Evolutionary conservation across 2,113 vertebrate species (phyloP).

Genomic region (Anseranas semipalmata): DNA sequence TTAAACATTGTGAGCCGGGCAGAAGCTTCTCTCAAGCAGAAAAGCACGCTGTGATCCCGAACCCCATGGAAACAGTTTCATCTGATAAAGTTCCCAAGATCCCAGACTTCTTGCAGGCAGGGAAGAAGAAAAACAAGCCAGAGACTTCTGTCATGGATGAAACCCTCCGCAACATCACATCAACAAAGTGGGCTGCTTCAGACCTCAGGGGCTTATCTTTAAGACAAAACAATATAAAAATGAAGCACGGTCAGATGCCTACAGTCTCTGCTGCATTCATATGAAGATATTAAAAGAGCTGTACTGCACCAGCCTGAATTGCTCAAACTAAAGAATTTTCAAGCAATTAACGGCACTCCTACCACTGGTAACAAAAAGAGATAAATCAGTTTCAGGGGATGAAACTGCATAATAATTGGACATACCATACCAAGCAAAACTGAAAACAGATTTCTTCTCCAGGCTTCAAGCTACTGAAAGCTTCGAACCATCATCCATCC

Average conservation of each 20-base stretch:
- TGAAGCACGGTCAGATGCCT: not conserved
- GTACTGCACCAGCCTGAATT: not conserved
- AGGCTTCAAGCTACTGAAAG: not conserved
- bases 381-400: not conserved
- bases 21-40: not conserved
- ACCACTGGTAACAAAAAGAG: not conserved
- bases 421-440: not conserved
- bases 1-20: rapidly evolving
- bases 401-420: not conserved
- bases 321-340: not conserved
- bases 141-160: not conserved
- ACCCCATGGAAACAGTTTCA: not conserved
- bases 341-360: not conserved
- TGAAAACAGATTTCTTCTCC: not conserved
- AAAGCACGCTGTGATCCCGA: rapidly evolving
- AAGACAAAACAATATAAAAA: not conserved
- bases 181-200: not conserved
- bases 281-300: not conserved
- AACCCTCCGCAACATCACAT: not conserved
- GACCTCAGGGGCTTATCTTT: not conserved
- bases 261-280: rapidly evolving
- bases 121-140: not conserved
- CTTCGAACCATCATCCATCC: not conserved
- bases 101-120: not conserved
- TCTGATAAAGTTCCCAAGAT: not conserved